Evolutionary conservation across 2,113 vertebrate genomes (phyloP).

Genomic region (Pionites leucogaster): DNA sequence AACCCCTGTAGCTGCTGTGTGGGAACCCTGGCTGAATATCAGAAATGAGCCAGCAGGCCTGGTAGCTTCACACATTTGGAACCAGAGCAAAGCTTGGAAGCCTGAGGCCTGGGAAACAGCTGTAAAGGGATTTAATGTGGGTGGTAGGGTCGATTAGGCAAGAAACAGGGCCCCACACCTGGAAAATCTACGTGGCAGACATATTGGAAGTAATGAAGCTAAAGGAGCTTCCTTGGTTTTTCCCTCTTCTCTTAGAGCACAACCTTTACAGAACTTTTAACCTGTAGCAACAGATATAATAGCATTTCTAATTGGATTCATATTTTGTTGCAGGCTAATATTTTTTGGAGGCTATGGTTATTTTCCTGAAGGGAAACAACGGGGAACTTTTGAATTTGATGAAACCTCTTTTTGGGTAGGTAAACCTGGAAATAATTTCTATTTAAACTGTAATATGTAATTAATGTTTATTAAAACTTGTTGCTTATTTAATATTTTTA

Average conservation of each 20-base stretch:
- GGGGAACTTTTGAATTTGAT: slow-evolving; percentile 92
- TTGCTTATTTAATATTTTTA: not conserved
- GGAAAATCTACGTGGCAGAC: not conserved
- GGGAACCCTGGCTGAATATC: not conserved
- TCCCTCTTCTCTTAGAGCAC: not conserved
- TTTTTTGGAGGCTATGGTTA: slow-evolving; percentile 98
- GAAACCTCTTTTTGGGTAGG: slow-evolving; percentile 90
- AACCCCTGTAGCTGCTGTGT: not conserved
- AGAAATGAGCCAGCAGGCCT: not conserved
- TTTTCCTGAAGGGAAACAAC: slow-evolving; percentile 82
- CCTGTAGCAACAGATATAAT: not conserved
- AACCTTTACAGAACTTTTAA: not conserved
- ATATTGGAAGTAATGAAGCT: not conserved
- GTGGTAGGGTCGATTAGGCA: not conserved
- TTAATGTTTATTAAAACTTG: not conserved
- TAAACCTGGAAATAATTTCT: not conserved
- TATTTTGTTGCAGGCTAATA: slow-evolving; percentile 79
- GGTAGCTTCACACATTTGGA: fast-evolving
- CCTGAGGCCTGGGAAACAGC: not conserved
- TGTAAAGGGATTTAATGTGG: not conserved
- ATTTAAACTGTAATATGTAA: not conserved
- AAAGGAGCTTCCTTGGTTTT: not conserved
- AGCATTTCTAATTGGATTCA: fast-evolving
- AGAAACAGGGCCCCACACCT: not conserved
- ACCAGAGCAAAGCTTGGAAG: not conserved